Base-by-base conservation (phyloP, 2,888 invertebrate genomes). In the Amiota communis region DNA sequence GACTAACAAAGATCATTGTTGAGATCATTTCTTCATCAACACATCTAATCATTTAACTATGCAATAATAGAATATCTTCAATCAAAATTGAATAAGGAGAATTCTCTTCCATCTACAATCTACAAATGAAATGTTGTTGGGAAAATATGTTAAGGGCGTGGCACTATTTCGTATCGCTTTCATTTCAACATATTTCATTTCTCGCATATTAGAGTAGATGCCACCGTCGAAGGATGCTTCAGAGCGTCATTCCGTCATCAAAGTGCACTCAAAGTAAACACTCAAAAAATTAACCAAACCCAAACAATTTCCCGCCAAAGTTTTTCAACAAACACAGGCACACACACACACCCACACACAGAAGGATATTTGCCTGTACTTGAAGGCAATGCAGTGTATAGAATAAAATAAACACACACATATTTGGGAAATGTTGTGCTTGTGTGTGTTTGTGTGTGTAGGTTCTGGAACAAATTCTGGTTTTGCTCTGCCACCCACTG, bases 201-300 rank as follows among this genome's bases (percentile, higher is more conserved):
- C 20, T 47, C 65, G 23, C 17, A 48, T 48, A 48, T 65, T 48
- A 65, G 17, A 48, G 48, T 23, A 15, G n/a, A 65, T 23, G 15
- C 48, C 17, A 20, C 15, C 65, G 48, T 47, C 49, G 12, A 47
- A 65, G 65, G 15, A n/a, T 46, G 12, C 65, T 65, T 65, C 48
- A 17, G 47, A 65, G 65, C 65, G 47, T 48, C 65, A 65, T 65
- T 48, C n/a, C 48, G 15, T 47, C 48, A 47, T 11, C 47, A n/a
- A 65, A 65, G 65, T 65, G 65, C 65, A 65, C 65, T 65, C 65
- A 17, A 65, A 47, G 47, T 53, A 68, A 68, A 68, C 51, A 68
- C 67, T 12, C 12, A n/a, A 68, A 51, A 51, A 59, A 23, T 13
- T 51, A 36, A 68, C 23, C 67, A 53, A 53, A 68, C 53, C 67